Conservation (phyloP, 2,888 invertebrate genomes). For the Cheilosia soror region DNA sequence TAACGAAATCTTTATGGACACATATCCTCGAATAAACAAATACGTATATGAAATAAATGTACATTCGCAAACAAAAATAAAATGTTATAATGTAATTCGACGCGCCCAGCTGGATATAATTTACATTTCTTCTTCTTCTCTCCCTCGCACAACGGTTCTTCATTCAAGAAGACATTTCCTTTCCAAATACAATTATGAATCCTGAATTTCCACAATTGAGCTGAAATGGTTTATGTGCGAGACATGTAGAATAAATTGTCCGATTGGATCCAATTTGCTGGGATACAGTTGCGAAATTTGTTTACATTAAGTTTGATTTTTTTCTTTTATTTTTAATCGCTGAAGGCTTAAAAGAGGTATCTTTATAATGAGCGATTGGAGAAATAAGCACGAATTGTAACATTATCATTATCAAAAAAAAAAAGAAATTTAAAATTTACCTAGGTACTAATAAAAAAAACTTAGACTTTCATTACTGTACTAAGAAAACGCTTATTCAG, state of each 20-base stretch:
- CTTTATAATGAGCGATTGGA: no score
- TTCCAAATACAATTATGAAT: slow-evolving; percentile 48
- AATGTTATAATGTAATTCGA: slow-evolving; percentile 35
- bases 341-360: no score
- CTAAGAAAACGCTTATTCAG: no score
- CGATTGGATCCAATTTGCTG: slow-evolving; percentile 20
- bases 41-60: slow-evolving; percentile 31
- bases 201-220: slow-evolving; percentile 24
- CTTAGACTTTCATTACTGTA: no score
- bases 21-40: slow-evolving; percentile 45
- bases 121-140: slow-evolving; percentile 40
- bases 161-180: slow-evolving; percentile 35
- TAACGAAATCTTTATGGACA: slow-evolving; percentile 29
- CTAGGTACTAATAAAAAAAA: no score
- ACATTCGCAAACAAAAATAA: slow-evolving; percentile 21
- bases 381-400: no score
- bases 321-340: not conserved
- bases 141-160: slow-evolving; percentile 1
- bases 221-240: slow-evolving; percentile 14
- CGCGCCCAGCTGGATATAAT: slow-evolving; percentile 55
- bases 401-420: no score
- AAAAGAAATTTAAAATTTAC: no score
- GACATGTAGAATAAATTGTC: slow-evolving; percentile 11
- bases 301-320: not conserved
- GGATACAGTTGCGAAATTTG: not conserved